Evolutionary conservation across 2,113 vertebrate species (phyloP), one percentile per base, ranked within the genome.

Genomic region (Ochotona curzoniae): DNA sequence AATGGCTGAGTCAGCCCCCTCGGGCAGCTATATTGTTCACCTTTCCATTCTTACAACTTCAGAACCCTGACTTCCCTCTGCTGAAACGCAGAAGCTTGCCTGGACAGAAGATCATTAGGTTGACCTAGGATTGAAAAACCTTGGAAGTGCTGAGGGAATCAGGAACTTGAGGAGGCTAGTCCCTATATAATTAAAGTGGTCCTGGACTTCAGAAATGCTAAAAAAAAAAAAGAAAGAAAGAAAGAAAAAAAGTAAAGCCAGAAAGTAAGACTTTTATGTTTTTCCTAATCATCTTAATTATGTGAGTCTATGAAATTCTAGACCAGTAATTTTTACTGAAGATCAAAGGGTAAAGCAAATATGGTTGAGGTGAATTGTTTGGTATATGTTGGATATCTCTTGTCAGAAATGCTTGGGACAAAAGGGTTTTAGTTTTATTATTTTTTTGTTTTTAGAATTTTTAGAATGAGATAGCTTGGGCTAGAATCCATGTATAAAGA

Each of bases 181-280:
- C 86, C 88, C 60, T 82, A 71, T 82, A 38, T 92, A 88, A 78
- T 60, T 82, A 32, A 94, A 71, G 63, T 91, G 28, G 78, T 78
- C 28, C 44, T 86, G 23, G 15, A 26, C 10, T 75, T 73, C 57
- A 66, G 75, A 92, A 69, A 32, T 84, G 18, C 79, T 80, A 86
- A 47, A 44, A 70, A 87, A 17, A 47, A 91, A 91, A 74, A 84
- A 89, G 49, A 7, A 32, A 61, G 2, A 63, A 44, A 44, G 1
- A 82, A 60, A 80, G 60, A 88, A n/a, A n/a, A 17, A 47, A 91
- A 91, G 63, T 90, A 74, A 84, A 89, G 49, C 9, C 44, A 61
- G 2, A 63, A 44, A 44, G 1, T 85, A 60, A 80, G 60, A 88
- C 78, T 90, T 26, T 80, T 90, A 82, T 14, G 44, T 54, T 30